Base-by-base conservation (phyloP, 2,113 vertebrate species). In the Spea multiplicata region DNA sequence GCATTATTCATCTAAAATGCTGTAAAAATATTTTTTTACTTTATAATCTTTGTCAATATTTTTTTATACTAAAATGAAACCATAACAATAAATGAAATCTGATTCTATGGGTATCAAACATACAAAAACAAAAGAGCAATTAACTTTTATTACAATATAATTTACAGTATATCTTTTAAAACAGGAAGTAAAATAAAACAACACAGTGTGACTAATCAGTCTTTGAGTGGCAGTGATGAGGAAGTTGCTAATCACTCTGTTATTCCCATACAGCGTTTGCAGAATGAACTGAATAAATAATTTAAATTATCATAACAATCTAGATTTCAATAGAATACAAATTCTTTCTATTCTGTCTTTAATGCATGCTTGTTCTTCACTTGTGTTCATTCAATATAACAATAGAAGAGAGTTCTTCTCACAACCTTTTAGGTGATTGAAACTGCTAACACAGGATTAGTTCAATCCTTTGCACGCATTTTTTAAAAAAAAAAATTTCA, bases 151-250 rank as follows among this genome's bases (percentile, higher is more conserved):
- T 66, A 5, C 46, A 30, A 30, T 64, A 14, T 64, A 49, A 65
- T 65, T 3, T 3, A 65, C 30, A 50, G 13, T 2, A 49, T 52
- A 68, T 59, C 52, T 9, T 13, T 6, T 61, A 10, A 77, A 77
- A 70, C 55, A 71, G 75, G 67, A 77, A 77, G 55, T 77, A 50
- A n/a, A 17, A 76, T 66, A 17, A 12, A 76, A 53, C 69, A 68
- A 59, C 66, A 53, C 16, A 69, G 69, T 76, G 49, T 50, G 48
- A 49, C 66, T 48, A 70, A 71, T 44, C 75, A 71, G 64, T 5
- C 46, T 48, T 61, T 70, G 53, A 77, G 7, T 64, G 75, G 71
- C 64, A 77, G 50, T 77, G 46, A 77, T 71, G 75, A 77, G 75
- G 75, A 77, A 77, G 75, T 71, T 50, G 55, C 5, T 64, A 77